A percentile compares a stretch with the other conserved stretches of the same genome.
phyloP scores from a whole-genome alignment of 2,797 vertebrate species.

The Hyperoplus immaculatus region DNA sequence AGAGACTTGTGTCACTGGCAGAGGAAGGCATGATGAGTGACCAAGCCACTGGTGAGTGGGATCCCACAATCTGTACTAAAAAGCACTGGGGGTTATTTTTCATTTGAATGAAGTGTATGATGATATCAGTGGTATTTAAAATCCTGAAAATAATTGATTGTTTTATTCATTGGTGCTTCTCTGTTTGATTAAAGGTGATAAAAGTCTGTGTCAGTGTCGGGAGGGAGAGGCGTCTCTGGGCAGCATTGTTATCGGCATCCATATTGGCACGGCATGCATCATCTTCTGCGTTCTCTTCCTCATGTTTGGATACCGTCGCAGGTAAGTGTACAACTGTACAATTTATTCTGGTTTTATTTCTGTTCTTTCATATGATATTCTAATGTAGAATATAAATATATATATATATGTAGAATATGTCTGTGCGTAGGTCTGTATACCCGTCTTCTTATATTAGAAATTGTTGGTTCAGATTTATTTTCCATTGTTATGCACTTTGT shows the following conservation, averaged over 20 bases:
- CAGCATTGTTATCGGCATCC: constrained; percentile 86
- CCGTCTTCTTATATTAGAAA: too few relatives aligned
- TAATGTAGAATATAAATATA: too few relatives aligned
- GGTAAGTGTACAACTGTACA: constrained; percentile 63
- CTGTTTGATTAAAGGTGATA: constrained; percentile 64
- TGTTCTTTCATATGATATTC: too few relatives aligned
- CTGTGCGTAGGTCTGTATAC: too few relatives aligned
- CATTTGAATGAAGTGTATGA: too few relatives aligned
- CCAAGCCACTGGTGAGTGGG: constrained; percentile 76
- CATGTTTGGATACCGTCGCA: constrained; percentile 87
- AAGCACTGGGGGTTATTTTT: too few relatives aligned
- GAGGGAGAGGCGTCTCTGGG: constrained; percentile 80
- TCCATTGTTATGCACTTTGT: too few relatives aligned
- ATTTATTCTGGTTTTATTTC: too few relatives aligned
- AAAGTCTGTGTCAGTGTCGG: constrained; percentile 79
- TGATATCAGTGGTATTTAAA: not conserved
- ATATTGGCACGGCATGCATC: constrained; percentile 87
- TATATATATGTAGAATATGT: too few relatives aligned
- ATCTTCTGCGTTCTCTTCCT: constrained; percentile 89
- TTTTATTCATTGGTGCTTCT: not conserved
- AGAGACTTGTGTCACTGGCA: constrained; percentile 81
- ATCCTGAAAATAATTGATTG: not conserved
- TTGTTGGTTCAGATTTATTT: too few relatives aligned
- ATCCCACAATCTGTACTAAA: not conserved
- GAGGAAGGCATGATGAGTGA: constrained; percentile 74